Base-by-base conservation (phyloP, 2,888 invertebrate species). In the Laspeyria flexula region DNA sequence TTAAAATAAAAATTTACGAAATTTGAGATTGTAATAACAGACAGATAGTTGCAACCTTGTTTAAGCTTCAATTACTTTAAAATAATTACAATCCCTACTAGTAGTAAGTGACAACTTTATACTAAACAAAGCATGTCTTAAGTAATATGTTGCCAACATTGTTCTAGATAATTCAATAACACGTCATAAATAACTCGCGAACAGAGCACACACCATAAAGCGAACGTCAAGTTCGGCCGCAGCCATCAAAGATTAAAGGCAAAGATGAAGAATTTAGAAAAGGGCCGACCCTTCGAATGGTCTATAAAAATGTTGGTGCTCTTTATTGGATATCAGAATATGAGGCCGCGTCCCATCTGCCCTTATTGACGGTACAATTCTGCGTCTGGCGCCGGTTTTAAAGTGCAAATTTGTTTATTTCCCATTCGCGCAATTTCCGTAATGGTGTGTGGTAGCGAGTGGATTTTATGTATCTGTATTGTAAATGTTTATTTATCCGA, bases 321-420 rank as follows among this genome's bases (percentile, higher is more conserved):
- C 79, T 81, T 82, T 85, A 85, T 85, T 85, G 81, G 82, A 80
- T 80, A 83, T 81, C 74, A 72, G 75, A 81, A 79, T 79, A 81
- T 73, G 69, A 75, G 71, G 61, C 62, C 60, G 65, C 70, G 71
- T 73, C 50, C 53, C 55, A 73, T 79, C 76, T 76, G 77, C 60
- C 64, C 61, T 67, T 65, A 75, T 69, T 62, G 59, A 39, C 50
- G 48, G 21, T 33, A 51, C 41, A 55, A 50, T 53, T 49, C 30
- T 41, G 42, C 43, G 10, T 51, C 34, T 44, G 30, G 48, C 18
- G 38, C 13, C 15, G 21, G 50, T 35, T 43, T 49, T 42, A 46
- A 55, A 53, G 15, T 10, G 37, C 45, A 38, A 16, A 56, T 49
- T 49, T 65, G 48, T 56, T 61, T 55, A 53, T 55, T 50, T 43